Evolutionary conservation across 2,888 invertebrate genomes (phyloP).

Genomic region (Parthenolecanium corni): DNA sequence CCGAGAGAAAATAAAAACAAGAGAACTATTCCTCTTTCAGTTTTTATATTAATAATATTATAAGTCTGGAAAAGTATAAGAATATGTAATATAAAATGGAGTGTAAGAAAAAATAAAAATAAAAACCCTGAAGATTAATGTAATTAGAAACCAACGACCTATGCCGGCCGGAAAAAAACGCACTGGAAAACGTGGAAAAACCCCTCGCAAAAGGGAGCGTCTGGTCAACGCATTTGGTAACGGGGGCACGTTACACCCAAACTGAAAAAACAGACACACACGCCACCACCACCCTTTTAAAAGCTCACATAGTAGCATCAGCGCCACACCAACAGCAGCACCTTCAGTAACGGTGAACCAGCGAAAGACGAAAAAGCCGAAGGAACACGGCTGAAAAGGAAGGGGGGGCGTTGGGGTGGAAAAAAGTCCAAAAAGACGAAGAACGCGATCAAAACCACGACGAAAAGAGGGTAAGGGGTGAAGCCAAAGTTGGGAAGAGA

Average conservation of each 20-base stretch:
- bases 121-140: neutral
- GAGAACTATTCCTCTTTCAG: too few species aligned
- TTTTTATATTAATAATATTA: too few species aligned
- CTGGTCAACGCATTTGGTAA: slow-evolving; percentile 1
- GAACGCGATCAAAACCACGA: neutral
- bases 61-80: neutral
- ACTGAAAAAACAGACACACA: neutral
- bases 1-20: neutral
- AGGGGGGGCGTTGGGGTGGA: too few species aligned
- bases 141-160: neutral
- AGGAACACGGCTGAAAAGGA: too few species aligned
- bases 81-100: neutral
- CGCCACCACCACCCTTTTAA: neutral
- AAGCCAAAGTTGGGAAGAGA: neutral
- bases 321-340: too few species aligned
- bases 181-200: slow-evolving; percentile 10
- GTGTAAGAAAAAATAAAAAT: neutral
- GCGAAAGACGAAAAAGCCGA: too few species aligned
- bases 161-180: slow-evolving; percentile 10
- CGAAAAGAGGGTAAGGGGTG: neutral
- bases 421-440: too few species aligned
- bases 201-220: slow-evolving; percentile 4
- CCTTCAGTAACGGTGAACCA: too few species aligned
- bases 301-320: neutral
- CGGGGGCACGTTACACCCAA: slow-evolving; percentile 9